phyloP scores from a whole-genome alignment of 2,888 invertebrate species.

The Drosophila neutralis region DNA sequence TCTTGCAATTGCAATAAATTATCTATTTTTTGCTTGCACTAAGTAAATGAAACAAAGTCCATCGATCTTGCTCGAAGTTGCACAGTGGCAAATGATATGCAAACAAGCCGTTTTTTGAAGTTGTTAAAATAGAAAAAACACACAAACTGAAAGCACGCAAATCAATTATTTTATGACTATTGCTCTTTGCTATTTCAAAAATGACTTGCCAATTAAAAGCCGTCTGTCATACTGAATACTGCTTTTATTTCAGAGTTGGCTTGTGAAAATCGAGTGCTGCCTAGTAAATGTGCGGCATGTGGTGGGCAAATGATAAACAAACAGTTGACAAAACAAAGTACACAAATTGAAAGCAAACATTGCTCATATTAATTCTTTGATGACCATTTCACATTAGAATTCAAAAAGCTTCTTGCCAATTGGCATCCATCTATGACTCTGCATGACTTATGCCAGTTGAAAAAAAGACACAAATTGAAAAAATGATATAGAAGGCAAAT shows the following conservation, averaged over 20 bases:
- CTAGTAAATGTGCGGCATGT: not conserved
- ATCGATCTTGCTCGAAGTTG: not conserved
- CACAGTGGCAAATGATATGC: not conserved
- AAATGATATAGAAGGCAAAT: not conserved
- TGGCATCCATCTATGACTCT: rapidly evolving
- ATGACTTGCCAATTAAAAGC: not conserved
- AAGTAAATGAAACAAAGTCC: not conserved
- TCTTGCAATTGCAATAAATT: not conserved
- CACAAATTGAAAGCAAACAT: conserved; percentile 14
- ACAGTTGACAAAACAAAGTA: conserved; percentile 4
- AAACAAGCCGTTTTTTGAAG: not conserved
- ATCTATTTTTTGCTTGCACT: not conserved
- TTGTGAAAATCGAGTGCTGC: not conserved
- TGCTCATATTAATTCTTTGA: not conserved
- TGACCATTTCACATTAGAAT: not conserved
- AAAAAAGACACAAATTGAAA: not conserved
- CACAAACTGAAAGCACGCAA: not conserved
- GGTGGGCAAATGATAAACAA: conserved; percentile 1
- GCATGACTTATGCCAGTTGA: not conserved
- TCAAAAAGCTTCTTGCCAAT: not conserved
- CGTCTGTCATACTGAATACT: not conserved
- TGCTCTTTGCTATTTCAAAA: not conserved
- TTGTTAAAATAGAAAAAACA: not conserved
- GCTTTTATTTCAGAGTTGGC: not conserved
- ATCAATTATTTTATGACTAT: not conserved